Conservation (phyloP, 2,888 invertebrate species). For the Drosophila acutilabella region DNA sequence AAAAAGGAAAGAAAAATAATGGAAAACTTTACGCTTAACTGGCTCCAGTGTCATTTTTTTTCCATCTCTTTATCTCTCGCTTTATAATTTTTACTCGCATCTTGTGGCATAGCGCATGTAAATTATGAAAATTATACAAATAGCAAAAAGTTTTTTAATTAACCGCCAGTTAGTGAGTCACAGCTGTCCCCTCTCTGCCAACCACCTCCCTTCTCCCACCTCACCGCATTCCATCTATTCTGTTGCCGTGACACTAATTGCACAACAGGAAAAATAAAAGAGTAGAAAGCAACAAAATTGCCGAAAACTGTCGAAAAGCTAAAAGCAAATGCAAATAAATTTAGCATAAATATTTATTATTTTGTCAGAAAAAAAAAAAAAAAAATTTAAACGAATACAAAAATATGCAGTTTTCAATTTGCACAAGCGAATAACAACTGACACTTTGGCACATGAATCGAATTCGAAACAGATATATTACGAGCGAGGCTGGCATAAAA, state of each 20-base stretch:
- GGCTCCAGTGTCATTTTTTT: slow-evolving; percentile 25
- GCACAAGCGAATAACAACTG: slow-evolving; percentile 52
- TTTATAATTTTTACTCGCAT: slow-evolving; percentile 34
- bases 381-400: slow-evolving; percentile 5
- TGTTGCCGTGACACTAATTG: slow-evolving; percentile 55
- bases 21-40: slow-evolving; percentile 60
- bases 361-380: background rate
- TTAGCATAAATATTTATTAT: slow-evolving; percentile 60
- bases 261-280: slow-evolving; percentile 26
- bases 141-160: slow-evolving; percentile 77
- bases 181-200: background rate
- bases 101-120: slow-evolving; percentile 49
- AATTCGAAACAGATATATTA: slow-evolving; percentile 39
- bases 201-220: background rate
- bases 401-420: slow-evolving; percentile 56
- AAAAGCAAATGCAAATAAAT: slow-evolving; percentile 67
- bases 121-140: slow-evolving; percentile 78
- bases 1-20: slow-evolving; percentile 25
- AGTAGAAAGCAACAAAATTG: slow-evolving; percentile 32
- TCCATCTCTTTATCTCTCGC: slow-evolving; percentile 14
- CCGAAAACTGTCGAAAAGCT: slow-evolving; percentile 54
- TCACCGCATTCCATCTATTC: background rate
- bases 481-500: slow-evolving; percentile 42
- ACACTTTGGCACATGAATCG: slow-evolving; percentile 76
- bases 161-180: slow-evolving; percentile 61